Base-by-base conservation (phyloP, 2,888 invertebrate genomes). In the Meiosimyza platycephala region DNA sequence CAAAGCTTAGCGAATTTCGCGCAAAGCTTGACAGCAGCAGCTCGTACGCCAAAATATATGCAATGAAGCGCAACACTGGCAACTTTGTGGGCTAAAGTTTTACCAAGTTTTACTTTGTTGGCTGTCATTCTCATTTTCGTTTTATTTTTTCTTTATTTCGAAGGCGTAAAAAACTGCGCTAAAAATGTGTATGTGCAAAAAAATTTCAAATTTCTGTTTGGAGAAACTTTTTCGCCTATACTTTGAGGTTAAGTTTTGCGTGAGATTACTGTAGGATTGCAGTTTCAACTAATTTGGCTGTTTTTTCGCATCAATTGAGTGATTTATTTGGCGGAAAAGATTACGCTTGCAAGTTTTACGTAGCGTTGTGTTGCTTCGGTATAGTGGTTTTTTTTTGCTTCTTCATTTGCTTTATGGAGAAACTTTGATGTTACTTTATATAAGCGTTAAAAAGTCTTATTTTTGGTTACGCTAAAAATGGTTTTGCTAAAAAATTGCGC, bases 281-380 rank as follows among this genome's bases (percentile, higher is more conserved):
- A 66, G 69, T 72, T 71, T 73, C 70, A 59, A 83, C 83, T 84
- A 83, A 83, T 83, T 83, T 83, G 81, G 78, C 77, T 80, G 74
- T 76, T 77, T 76, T 76, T 75, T 78, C 73, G 75, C 79, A 77
- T 78, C 83, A 82, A 83, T 83, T 80, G 82, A 83, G 83, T 85
- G 85, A 85, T 84, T 84, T 84, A 85, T 84, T 84, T 84, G 83
- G 80, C 83, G 85, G 82, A 85, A 84, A 84, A 83, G 82, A 84
- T 85, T 85, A 84, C 79, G 80, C 52, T 57, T 18, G 72, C 72
- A 51, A 69, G 71, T 40, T 55, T 15, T n/a, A 40, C 28, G 50
- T 33, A 28, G 18, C 47, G 15, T 52, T 16, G 6, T 6, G 52
- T 52, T 52, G 52, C n/a, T 15, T 12, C 1, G 52, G 52, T 6